A percentile compares a stretch with the other conserved stretches of the same genome.
Conservation (phyloP, 2,113 vertebrate genomes). For the Catagonus wagneri region DNA sequence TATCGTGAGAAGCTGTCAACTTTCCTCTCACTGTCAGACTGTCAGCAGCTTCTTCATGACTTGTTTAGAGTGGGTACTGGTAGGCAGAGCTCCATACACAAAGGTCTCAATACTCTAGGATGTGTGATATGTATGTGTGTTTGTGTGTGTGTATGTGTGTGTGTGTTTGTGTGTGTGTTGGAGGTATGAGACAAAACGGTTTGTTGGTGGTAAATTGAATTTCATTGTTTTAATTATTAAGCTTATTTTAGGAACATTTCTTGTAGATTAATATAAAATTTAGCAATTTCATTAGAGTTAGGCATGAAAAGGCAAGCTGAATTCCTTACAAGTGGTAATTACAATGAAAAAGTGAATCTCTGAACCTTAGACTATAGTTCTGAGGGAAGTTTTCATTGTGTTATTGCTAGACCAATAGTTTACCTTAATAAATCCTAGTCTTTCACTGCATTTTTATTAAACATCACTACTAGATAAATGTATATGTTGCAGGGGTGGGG, state of each 20-base stretch:
- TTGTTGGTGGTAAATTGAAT: background rate
- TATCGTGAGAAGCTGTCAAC: constrained; percentile 79
- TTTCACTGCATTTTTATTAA: background rate
- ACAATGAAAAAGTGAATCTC: constrained; percentile 1
- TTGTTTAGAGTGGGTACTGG: constrained; percentile 62
- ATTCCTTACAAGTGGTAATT: background rate
- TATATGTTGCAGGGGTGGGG: background rate
- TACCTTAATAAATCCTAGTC: background rate
- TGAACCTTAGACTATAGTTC: background rate
- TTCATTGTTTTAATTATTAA: constrained; percentile 31
- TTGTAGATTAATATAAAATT: constrained; percentile 33
- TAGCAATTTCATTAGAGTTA: background rate
- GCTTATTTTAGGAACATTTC: constrained; percentile 27
- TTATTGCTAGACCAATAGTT: background rate
- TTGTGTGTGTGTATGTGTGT: background rate
- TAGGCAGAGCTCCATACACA: constrained; percentile 25
- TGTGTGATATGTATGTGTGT: background rate
- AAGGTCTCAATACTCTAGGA: background rate
- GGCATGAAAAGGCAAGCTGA: background rate
- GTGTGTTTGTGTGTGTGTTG: too few relatives aligned
- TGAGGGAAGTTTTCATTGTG: background rate
- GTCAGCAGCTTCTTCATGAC: constrained; percentile 68
- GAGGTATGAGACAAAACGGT: background rate
- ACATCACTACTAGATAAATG: background rate
- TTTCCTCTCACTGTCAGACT: constrained; percentile 74